These are phyloP conservation scores for Clostera curtula DNA, from an alignment of 2,888 invertebrate species.

Conservation along the genomic window DNA sequence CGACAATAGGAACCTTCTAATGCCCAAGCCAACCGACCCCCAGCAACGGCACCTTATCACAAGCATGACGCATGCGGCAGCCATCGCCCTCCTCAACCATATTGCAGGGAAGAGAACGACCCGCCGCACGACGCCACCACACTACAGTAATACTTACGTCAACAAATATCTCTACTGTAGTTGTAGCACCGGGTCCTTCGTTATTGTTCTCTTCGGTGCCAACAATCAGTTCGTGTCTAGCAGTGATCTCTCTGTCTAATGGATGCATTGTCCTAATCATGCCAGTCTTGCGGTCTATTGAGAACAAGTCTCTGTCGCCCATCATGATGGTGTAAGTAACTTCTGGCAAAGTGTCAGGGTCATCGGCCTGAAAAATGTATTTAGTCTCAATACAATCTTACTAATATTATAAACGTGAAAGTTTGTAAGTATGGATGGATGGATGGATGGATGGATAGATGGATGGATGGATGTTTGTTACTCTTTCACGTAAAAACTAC, in stretches of 20 bases:
- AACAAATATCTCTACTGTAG: constrained; percentile 82
- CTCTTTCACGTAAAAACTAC: too few species aligned
- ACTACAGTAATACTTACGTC: constrained; percentile 69
- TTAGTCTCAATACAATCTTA: background rate
- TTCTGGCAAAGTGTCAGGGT: constrained; percentile 86
- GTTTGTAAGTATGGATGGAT: too few species aligned
- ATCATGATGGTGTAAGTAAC: constrained; percentile 89
- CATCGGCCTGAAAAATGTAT: constrained; percentile 78
- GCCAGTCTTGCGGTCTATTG: constrained; percentile 87
- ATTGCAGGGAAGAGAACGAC: too few species aligned
- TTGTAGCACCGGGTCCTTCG: constrained; percentile 80
- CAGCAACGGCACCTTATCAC: too few species aligned
- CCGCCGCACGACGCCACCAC: too few species aligned
- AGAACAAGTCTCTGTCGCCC: constrained; percentile 87
- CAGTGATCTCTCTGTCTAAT: constrained; percentile 85
- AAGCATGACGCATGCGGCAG: too few species aligned
- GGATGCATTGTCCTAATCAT: constrained; percentile 83
- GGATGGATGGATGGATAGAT: too few species aligned
- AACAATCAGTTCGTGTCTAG: constrained; percentile 82
- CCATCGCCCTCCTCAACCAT: too few species aligned
- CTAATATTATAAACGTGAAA: background rate
- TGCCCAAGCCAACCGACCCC: too few species aligned
- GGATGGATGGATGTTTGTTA: too few species aligned
- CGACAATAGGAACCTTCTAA: too few species aligned
- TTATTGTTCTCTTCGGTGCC: constrained; percentile 89